Evolutionary conservation across 30 jellyfish, hydroid and myxozoan genomes (phyloP), one percentile per base, ranked within the genome.

Genomic region (Cassiopea xamachana): DNA sequence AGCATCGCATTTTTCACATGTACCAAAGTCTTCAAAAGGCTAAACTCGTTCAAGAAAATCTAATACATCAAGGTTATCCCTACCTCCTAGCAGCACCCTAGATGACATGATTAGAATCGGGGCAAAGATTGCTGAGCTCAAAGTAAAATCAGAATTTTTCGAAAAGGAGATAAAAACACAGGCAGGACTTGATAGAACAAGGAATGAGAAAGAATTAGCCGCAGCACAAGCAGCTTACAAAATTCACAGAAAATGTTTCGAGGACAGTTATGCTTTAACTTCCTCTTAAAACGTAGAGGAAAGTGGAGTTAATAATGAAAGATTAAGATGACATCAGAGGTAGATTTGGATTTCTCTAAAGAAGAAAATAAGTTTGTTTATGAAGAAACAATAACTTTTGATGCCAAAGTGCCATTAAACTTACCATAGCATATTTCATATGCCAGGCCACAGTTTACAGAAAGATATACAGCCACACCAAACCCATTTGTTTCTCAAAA

Each of bases 181-280:
- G 71, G 71, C 83, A 82, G 83, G 46, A 73, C 83, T 82, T 1
- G 91, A 82, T 82, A 68, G 91, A 82, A 82, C 91, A 61, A 61
- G 82, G 83, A 51, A 61, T 64, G 91, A 82, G 72, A 27, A 27
- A 27, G 91, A 82, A 72, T 82, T 82, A 64, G 91, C 85, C 50
- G 17, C n/a, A 64, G 83, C 91, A 70, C 84, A 83, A 83, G 91
- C 84, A 83, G 91, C 91, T 2, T 83, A 83, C 49, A 83, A n/a
- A 82, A 82, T 68, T 83, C 84, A 68, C 48, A 67, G 84, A 83
- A 62, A 48, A 79, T 79, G 58, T 15, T 50, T 64, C 48, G 47
- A 43, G 75, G 87, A 79, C 51, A 50, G 75, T 48, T 79, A 79
- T 79, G 75, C 60, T 72, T 79, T 79, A 79, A 79, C 18, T 75